These are phyloP conservation scores for Leucosticte australis DNA, from an alignment of 2,113 vertebrate species.

Conservation along the genomic window DNA sequence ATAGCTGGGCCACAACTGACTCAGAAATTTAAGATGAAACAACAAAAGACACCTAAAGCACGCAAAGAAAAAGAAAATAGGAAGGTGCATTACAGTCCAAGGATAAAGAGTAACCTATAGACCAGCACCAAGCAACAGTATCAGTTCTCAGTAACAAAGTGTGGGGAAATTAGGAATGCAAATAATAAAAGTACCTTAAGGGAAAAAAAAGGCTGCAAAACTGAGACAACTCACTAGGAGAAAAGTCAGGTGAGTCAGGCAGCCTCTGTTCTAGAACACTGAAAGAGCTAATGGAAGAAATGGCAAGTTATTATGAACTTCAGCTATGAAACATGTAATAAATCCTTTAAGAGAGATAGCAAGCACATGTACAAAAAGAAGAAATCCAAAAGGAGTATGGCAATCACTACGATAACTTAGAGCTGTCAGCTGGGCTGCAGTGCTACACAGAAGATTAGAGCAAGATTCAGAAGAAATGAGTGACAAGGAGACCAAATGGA, in stretches of 20 bases:
- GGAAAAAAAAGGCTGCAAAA: background rate
- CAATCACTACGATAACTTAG: background rate
- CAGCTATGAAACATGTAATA: background rate
- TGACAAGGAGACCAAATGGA: background rate
- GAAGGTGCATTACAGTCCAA: background rate
- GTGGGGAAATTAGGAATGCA: background rate
- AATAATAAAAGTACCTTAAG: background rate
- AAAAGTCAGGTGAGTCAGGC: background rate
- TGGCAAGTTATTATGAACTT: background rate
- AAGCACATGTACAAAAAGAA: background rate
- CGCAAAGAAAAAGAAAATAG: background rate
- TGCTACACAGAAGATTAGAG: background rate
- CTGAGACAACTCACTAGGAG: background rate
- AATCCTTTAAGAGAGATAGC: background rate
- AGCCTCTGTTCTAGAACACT: background rate
- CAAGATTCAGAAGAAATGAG: background rate
- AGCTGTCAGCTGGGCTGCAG: background rate
- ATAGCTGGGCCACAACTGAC: background rate
- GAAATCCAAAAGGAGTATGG: background rate
- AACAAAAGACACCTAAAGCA: background rate
- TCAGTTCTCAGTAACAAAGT: background rate
- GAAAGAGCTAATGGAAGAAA: background rate
- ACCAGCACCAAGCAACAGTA: background rate
- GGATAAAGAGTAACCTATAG: background rate
- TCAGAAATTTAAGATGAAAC: background rate